These are phyloP conservation scores for Loripinus fragilis DNA, from an alignment of 2,888 invertebrate species.

Conservation along the genomic window DNA sequence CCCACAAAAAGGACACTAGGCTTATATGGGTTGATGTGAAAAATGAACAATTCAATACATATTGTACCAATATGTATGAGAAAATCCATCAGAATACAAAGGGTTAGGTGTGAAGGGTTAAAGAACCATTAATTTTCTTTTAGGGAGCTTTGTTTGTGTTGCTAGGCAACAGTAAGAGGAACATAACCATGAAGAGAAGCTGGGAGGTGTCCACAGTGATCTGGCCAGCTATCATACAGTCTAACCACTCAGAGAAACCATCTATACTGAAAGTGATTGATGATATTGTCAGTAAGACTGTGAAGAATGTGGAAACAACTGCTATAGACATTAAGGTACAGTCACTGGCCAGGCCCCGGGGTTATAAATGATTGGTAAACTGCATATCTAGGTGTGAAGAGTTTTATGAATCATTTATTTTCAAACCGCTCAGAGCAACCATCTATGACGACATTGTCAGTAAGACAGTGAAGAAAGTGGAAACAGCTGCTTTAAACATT, in stretches of 20 bases:
- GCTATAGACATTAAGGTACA: constrained; percentile 78
- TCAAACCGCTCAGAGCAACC: constrained; percentile 94
- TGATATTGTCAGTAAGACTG: constrained; percentile 82
- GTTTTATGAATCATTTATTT: no score
- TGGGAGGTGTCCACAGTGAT: constrained; percentile 89
- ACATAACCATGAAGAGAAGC: constrained; percentile 89
- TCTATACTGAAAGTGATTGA: constrained; percentile 84
- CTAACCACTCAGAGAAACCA: constrained; percentile 93
- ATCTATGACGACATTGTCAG: constrained; percentile 84
- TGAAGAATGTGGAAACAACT: constrained; percentile 80
- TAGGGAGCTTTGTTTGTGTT: constrained; percentile 91
- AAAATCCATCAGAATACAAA: no score
- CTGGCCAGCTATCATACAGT: constrained; percentile 91
- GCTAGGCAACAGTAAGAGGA: constrained; percentile 86
- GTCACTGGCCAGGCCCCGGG: no score
- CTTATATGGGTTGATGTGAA: no score
- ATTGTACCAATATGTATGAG: no score
- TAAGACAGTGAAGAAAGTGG: constrained; percentile 81
- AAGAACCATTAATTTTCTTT: constrained; percentile 42
- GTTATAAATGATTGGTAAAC: no score
- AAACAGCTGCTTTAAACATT: constrained; percentile 77
- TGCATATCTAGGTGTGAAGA: no score
- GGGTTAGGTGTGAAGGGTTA: no score
- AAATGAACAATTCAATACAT: no score
- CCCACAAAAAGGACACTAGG: no score